Conservation (phyloP, 1,140 invertebrate species). For the Adoxophyes honmai region DNA sequence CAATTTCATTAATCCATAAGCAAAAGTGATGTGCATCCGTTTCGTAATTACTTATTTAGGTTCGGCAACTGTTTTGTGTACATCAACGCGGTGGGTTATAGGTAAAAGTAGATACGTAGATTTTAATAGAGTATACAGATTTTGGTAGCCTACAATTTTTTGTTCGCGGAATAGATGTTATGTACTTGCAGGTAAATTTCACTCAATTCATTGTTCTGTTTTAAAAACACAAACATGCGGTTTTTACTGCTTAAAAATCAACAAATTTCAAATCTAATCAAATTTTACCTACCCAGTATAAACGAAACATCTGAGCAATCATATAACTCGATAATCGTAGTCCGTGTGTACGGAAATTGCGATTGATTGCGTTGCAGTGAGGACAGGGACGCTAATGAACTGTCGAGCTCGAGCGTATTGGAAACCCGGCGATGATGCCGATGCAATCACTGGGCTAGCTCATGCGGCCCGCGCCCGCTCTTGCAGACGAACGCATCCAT, state of each 20-base stretch:
- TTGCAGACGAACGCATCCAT: too few species aligned
- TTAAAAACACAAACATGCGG: too few species aligned
- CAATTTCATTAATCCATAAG: neutral
- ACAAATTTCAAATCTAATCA: too few species aligned
- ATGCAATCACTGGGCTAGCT: neutral
- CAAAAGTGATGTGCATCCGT: slow-evolving; percentile 15
- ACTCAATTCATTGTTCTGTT: too few species aligned
- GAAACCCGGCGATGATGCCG: neutral
- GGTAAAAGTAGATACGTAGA: too few species aligned
- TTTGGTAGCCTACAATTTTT: too few species aligned
- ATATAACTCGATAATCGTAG: slow-evolving; percentile 22
- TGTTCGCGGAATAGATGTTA: too few species aligned
- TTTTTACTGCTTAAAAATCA: too few species aligned
- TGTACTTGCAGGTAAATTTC: too few species aligned
- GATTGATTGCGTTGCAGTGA: slow-evolving; percentile 45
- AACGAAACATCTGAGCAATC: slow-evolving; percentile 1
- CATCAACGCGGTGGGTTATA: slow-evolving; percentile 25
- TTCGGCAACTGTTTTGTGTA: slow-evolving; percentile 29
- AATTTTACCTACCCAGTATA: too few species aligned
- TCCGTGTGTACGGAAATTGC: slow-evolving; percentile 54
- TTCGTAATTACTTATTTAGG: slow-evolving; percentile 32
- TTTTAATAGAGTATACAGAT: too few species aligned
- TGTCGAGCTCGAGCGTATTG: slow-evolving; percentile 7
- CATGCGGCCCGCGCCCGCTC: neutral
- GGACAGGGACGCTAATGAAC: slow-evolving; percentile 20